These are phyloP conservation scores for Cairina moschata DNA, from an alignment of 2,113 vertebrate genomes.

Conservation along the genomic window DNA sequence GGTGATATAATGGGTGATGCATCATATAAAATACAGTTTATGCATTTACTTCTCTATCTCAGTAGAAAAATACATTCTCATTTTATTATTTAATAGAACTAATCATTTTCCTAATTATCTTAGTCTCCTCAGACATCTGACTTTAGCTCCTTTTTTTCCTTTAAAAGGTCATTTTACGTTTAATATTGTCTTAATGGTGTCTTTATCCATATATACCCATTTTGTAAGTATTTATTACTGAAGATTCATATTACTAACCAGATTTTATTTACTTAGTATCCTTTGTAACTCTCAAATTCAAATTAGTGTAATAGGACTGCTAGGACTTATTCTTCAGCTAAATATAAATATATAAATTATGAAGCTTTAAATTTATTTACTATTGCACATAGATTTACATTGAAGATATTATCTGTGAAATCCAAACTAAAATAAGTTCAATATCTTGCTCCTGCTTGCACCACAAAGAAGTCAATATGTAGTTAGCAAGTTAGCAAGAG, in stretches of 20 bases:
- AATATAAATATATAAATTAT: not conserved
- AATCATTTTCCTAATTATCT: not conserved
- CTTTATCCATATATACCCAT: not conserved
- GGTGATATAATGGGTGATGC: not conserved
- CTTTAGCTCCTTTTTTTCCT: accelerated
- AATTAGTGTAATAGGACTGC: not conserved
- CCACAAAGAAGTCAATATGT: not conserved
- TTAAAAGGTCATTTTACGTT: not conserved
- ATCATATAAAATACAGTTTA: not conserved
- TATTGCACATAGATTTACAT: not conserved
- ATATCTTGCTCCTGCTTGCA: not conserved
- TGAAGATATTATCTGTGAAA: not conserved
- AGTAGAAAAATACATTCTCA: not conserved
- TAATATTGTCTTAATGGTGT: not conserved
- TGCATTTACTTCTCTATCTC: not conserved
- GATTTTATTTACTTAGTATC: not conserved
- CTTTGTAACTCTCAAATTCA: not conserved
- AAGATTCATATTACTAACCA: not conserved
- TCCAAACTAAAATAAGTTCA: not conserved
- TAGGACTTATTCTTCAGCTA: not conserved
- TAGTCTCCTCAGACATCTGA: not conserved
- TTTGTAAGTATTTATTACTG: not conserved
- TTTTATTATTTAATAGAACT: not conserved
- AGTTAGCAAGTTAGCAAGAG: not conserved
- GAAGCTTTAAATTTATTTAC: not conserved